Evolutionary conservation across 2,888 invertebrate genomes (phyloP), one percentile per base, ranked within the genome.

Genomic region (Drosophila rellima): DNA sequence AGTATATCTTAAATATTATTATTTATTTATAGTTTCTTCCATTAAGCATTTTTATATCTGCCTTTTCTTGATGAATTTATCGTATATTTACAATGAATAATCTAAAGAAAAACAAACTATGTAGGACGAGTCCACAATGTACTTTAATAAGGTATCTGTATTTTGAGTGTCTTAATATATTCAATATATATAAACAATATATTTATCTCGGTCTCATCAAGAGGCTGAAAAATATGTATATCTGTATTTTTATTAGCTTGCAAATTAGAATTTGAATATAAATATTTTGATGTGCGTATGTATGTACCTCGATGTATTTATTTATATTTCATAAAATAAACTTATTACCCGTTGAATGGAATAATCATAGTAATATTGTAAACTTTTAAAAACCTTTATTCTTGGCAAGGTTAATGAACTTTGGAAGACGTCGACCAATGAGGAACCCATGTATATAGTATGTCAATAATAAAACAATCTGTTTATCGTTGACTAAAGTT

Each of bases 81-180:
- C 42, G 31, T 69, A 47, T 29, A 18, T 50, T 37, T 78, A 56
- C 54, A 57, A 45, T 40, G 52, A 54, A 37, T 33, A 56, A 64
- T 40, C 54, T 37, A 60, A 18, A 37, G 40, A 51, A 59, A 40
- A 35, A 31, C 29, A 54, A 31, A 54, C 47, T 40, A 11, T 40
- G 6, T 57, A 50, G 18, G 31, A 20, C 15, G 54, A 50, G 54
- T 61, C 42, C 64, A 62, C 37, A 62, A 67, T 67, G 80, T 82
- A 82, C 72, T 82, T 82, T 60, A 75, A 47, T 42, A 57, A 54
- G 50, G 18, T 70, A 52, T 40, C 42, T 54, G 42, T 68, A 61
- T 55, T 59, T 64, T 61, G 63, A 75, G 80, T 82, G 82, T 85
- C 85, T 82, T 85, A 71, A 17, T 50, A 71, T 71, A 59, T 75